These are phyloP conservation scores for Oscheius sp. DNA, from an alignment of 2,888 invertebrate genomes.

Conservation along the genomic window DNA sequence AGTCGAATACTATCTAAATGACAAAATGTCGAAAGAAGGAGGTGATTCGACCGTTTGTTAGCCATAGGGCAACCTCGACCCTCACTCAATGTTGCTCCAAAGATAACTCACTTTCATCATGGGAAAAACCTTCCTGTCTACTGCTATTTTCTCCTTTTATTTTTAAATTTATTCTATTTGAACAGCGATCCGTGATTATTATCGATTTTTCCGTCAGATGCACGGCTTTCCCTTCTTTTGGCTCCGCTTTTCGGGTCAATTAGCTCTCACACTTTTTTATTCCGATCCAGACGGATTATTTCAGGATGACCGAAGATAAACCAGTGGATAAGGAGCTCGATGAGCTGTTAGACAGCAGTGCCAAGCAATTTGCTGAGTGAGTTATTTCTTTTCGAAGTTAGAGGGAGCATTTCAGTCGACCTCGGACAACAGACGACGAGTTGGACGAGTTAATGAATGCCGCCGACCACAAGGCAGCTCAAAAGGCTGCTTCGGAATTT, in stretches of 20 bases:
- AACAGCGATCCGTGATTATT: not conserved
- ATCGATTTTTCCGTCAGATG: not conserved
- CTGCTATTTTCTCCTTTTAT: not conserved
- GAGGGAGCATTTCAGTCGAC: conserved; percentile 5
- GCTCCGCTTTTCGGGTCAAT: too few relatives aligned
- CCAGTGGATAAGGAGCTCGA: conserved; percentile 42
- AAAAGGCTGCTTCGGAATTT: conserved; percentile 60
- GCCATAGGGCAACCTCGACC: too few relatives aligned
- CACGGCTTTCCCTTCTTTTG: not conserved
- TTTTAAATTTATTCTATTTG: not conserved
- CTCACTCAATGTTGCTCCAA: too few relatives aligned
- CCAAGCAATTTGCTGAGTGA: conserved; percentile 40
- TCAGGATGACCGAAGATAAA: conserved; percentile 27
- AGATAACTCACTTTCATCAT: too few relatives aligned
- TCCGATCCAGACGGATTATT: not conserved
- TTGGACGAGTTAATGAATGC: conserved; percentile 58
- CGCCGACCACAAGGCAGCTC: conserved; percentile 56
- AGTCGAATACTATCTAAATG: too few relatives aligned
- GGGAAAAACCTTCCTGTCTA: too few relatives aligned
- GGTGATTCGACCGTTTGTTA: too few relatives aligned
- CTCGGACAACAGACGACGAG: conserved; percentile 56
- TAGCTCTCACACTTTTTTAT: not conserved
- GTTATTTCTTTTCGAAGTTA: conserved; percentile 26
- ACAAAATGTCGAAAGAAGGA: too few relatives aligned
- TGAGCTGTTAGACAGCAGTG: conserved; percentile 48